Evolutionary conservation across 1,140 invertebrate species (phyloP), one percentile per base, ranked within the genome.

Genomic region (Pygmarrhopalites habei): DNA sequence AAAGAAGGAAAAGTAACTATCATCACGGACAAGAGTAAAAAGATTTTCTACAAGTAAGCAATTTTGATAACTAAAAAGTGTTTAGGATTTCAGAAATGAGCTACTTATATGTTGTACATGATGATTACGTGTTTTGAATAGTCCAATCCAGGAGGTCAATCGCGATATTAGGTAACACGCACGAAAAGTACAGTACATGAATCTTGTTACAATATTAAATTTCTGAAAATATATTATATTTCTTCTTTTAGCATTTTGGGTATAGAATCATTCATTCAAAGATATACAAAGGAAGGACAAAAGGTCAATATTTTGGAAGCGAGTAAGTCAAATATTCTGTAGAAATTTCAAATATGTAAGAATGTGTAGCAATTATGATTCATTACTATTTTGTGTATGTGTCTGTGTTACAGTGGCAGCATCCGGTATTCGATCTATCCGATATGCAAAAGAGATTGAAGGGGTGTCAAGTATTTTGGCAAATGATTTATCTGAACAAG

Each of bases 111-210:
- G n/a, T n/a, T n/a, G n/a, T n/a, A n/a, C n/a, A n/a, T n/a, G n/a
- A n/a, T n/a, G n/a, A n/a, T n/a, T n/a, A n/a, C n/a, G n/a, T n/a
- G n/a, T n/a, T n/a, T 98, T 98, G 77, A 98, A 97, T 73, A 98
- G 98, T 79, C 92, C 92, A 2, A 94, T 96, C 19, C 95, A 98
- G 77, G 90, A 97, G 77, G 97, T 98, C 72, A 98, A 98, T 74
- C 80, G 95, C 72, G 95, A 98, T 79, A 76, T 98, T n/a, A 95
- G 87, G 80, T 87, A 81, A 61, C 73, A 72, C 52, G 69, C 75
- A 58, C 43, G 21, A 21, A 39, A 46, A 2, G 21, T 62, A 43
- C 39, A 15, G 5, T 14, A 17, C 23, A 12, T 32, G n/a, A 19
- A 30, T 58, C 23, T 17, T 19, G 15, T 43, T 25, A 58, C 49